A percentile compares a stretch with the other conserved stretches of the same genome.
phyloP scores from a whole-genome alignment of 1,140 invertebrate genomes.

The Macrobrachium nipponense region DNA sequence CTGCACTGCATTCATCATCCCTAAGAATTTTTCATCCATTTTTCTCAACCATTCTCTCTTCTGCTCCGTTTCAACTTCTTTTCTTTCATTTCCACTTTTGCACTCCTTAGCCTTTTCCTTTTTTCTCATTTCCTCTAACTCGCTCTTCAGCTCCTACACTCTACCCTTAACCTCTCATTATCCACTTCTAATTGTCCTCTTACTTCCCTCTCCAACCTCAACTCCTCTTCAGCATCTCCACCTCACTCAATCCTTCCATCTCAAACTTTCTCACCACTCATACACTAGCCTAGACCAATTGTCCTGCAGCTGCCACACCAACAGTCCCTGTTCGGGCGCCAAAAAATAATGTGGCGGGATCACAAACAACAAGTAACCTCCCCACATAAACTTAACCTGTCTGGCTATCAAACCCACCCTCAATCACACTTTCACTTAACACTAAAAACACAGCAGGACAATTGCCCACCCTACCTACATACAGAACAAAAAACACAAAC shows the following conservation, averaged over 20 bases:
- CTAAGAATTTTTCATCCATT: neutral
- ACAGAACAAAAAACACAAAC: neutral
- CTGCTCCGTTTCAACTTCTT: neutral
- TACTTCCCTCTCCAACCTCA: no score
- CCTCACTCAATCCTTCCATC: no score
- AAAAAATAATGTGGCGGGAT: no score
- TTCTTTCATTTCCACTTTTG: neutral
- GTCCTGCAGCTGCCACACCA: no score
- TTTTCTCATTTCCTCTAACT: neutral
- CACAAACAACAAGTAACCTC: no score
- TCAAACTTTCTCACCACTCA: no score
- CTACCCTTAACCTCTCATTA: neutral
- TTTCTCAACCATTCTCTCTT: neutral
- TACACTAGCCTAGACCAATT: no score
- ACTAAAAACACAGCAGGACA: neutral
- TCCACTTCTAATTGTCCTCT: neutral
- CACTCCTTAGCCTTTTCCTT: neutral
- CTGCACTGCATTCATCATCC: neutral
- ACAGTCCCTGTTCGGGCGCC: no score
- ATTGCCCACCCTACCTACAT: neutral
- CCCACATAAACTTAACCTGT: no score
- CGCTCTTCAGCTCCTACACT: neutral
- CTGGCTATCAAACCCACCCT: no score
- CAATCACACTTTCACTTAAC: neutral
- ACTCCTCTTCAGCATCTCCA: no score